Evolutionary conservation across 1,140 invertebrate genomes (phyloP), one percentile per base, ranked within the genome.

Genomic region (Zaprionus gabonicus): DNA sequence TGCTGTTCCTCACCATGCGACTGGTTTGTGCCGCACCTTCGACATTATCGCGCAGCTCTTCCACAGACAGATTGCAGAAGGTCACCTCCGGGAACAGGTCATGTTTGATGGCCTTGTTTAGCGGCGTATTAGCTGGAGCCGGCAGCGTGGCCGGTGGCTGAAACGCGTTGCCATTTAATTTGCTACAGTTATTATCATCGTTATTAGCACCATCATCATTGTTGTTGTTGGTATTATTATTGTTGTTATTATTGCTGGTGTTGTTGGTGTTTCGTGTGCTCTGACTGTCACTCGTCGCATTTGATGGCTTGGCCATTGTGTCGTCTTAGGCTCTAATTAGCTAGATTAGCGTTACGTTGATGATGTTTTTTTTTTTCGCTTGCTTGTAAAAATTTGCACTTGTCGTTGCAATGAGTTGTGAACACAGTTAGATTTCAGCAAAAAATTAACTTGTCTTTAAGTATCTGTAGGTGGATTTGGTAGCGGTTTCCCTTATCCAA

Each of bases 81-180:
- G 82, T 92, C 6, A 92, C 91, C 66, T 92, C 91, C 36, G 90
- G 91, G 49, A 92, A 92, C 4, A 92, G 83, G 59, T 92, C 91
- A 53, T 92, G 91, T 51, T 91, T 92, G 49, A 92, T 90, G 41
- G 82, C 73, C 77, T 81, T 91, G 58, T 92, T 86, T 1, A 91
- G 71, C 12, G 91, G 91, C 28, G 91, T 91, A 15, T 92, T 92
- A 0, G 85, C 78, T 13, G 85, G 79, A 1, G 90, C 82, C n/a
- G 87, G 80, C 9, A 55, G n/a, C 6, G 60, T 71, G 53, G 67
- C 60, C 0, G 41, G 7, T 46, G 69, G 74, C 41, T 91, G 82
- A 49, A 80, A 80, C 55, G 78, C 38, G 12, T 28, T 78, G 53
- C 82, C 84, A 60, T 86, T 87, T 27, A 74, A 68, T 36, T 81